Evolutionary conservation across 2,888 invertebrate genomes (phyloP).

Genomic region (Petrophora chlorosata): DNA sequence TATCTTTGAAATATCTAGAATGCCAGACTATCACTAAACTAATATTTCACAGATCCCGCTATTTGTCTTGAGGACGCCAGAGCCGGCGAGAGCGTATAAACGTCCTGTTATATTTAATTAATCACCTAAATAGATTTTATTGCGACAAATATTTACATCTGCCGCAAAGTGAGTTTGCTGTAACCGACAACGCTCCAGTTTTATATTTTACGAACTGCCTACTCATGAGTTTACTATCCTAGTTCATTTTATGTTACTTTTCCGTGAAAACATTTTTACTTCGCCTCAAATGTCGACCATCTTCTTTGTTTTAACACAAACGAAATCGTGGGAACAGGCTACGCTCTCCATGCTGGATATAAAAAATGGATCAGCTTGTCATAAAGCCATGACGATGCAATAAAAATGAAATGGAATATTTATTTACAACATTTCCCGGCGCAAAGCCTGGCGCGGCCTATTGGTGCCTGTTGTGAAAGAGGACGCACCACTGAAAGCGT

Average conservation of each 20-base stretch:
- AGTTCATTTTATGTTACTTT: constrained; percentile 9
- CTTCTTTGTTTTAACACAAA: not conserved
- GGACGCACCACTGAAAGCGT: constrained; percentile 60
- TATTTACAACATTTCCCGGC: constrained; percentile 42
- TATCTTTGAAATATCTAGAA: not conserved
- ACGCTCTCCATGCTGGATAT: constrained; percentile 14
- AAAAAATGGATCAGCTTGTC: constrained; percentile 26
- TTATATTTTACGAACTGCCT: constrained; percentile 35
- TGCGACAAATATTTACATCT: constrained; percentile 72
- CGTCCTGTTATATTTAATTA: constrained; percentile 64
- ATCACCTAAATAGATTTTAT: constrained; percentile 70
- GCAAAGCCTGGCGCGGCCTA: constrained; percentile 40
- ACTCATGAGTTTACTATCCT: constrained; percentile 5
- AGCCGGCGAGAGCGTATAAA: constrained; percentile 51
- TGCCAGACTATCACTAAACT: too few relatives aligned
- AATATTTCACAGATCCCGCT: not conserved
- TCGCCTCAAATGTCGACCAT: not conserved
- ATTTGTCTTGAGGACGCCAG: not conserved
- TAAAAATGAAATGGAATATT: constrained; percentile 42
- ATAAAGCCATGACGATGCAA: constrained; percentile 27
- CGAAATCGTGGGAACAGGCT: constrained; percentile 14
- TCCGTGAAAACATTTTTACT: not conserved
- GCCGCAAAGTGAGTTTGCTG: constrained; percentile 46
- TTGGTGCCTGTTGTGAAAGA: constrained; percentile 54
- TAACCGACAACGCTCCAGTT: constrained; percentile 16